These are phyloP conservation scores for Aphidoletes aphidimyza DNA, from an alignment of 2,888 invertebrate species.

Conservation along the genomic window DNA sequence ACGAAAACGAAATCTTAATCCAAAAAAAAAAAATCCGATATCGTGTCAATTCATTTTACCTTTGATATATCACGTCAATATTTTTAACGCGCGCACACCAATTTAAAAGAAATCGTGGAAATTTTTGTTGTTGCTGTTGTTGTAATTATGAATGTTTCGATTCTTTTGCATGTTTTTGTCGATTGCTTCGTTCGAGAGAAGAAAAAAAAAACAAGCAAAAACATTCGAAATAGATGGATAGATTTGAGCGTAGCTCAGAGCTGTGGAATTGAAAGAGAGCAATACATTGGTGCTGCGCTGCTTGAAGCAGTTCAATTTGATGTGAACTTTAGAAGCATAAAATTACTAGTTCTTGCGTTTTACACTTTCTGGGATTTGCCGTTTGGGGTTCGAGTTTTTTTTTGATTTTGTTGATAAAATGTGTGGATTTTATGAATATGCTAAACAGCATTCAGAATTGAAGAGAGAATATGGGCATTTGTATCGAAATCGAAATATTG, in stretches of 20 bases:
- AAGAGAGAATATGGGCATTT: too few species aligned
- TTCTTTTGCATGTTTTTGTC: conserved; percentile 20
- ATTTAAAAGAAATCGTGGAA: conserved; percentile 21
- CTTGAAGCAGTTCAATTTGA: conserved; percentile 16
- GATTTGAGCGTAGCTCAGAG: too few species aligned
- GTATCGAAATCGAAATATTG: neutral
- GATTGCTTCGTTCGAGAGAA: neutral
- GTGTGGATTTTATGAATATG: conserved; percentile 1
- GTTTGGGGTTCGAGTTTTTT: too few species aligned
- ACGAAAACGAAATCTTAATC: neutral
- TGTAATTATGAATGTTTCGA: conserved; percentile 44
- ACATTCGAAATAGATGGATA: too few species aligned
- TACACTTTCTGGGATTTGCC: neutral
- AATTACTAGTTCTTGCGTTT: neutral
- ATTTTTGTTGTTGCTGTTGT: too few species aligned
- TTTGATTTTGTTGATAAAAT: too few species aligned
- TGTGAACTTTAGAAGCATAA: conserved; percentile 45
- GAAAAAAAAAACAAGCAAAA: neutral
- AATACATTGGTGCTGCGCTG: neutral
- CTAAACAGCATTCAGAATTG: too few species aligned
- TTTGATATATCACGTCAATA: conserved; percentile 46
- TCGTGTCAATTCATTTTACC: conserved; percentile 43
- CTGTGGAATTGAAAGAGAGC: neutral
- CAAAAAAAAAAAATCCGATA: too few species aligned
- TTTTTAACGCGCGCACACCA: conserved; percentile 17